A percentile compares a stretch with the other conserved stretches of the same genome.
These are phyloP conservation scores for Chalcis sispes DNA, from an alignment of 2,888 invertebrate species.

Conservation along the genomic window DNA sequence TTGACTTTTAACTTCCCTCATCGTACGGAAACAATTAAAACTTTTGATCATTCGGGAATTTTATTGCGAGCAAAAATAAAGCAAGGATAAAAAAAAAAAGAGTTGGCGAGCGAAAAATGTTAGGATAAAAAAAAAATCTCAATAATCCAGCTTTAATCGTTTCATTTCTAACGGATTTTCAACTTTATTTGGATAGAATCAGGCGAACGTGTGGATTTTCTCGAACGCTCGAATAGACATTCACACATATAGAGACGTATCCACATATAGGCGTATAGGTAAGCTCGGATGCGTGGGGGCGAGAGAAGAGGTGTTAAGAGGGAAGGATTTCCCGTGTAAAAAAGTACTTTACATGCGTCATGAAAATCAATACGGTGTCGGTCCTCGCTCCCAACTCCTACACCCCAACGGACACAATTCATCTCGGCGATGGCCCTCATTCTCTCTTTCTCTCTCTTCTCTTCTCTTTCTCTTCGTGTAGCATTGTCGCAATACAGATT, in stretches of 20 bases:
- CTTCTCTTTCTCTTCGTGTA: too few species aligned
- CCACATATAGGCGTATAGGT: too few species aligned
- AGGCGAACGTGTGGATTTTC: conserved; percentile 3
- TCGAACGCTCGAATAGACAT: not conserved
- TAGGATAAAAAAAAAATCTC: too few species aligned
- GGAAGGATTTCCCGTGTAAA: conserved; percentile 39
- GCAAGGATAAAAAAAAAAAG: too few species aligned
- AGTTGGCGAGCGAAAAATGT: too few species aligned
- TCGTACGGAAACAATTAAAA: too few species aligned
- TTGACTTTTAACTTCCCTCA: too few species aligned
- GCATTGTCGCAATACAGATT: conserved; percentile 64
- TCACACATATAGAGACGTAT: too few species aligned
- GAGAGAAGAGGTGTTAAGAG: conserved; percentile 34
- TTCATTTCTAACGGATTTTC: not conserved
- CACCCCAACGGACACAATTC: conserved; percentile 37
- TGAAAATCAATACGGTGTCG: conserved; percentile 51
- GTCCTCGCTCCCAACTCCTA: not conserved
- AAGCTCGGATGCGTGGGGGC: too few species aligned
- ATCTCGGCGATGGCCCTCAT: conserved; percentile 22
- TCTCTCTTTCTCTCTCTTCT: too few species aligned
- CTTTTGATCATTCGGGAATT: too few species aligned
- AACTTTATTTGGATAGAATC: not conserved
- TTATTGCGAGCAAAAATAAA: too few species aligned
- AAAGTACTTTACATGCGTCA: conserved; percentile 48
- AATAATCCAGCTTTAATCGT: not conserved